These are phyloP conservation scores for Athalia circularis DNA, from an alignment of 2,888 invertebrate species.

Conservation along the genomic window DNA sequence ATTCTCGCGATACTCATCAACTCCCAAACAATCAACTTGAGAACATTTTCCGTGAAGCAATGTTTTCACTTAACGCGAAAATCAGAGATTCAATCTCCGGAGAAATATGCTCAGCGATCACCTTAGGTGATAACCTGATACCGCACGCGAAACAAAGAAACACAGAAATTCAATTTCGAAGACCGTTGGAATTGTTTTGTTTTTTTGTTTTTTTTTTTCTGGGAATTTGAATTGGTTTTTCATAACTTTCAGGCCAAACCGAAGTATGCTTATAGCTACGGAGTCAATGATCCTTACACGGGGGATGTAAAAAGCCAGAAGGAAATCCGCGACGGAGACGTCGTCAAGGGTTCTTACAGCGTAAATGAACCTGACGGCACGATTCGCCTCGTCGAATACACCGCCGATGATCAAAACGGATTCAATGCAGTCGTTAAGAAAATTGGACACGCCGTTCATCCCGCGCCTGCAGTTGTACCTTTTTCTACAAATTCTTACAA, in stretches of 20 bases:
- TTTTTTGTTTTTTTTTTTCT: neutral
- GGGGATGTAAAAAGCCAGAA: slow-evolving; percentile 67
- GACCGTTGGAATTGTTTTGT: too few species aligned
- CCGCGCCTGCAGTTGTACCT: slow-evolving; percentile 6
- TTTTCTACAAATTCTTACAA: slow-evolving; percentile 47
- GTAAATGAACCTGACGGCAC: slow-evolving; percentile 67
- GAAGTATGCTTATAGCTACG: slow-evolving; percentile 65
- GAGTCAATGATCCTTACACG: slow-evolving; percentile 66
- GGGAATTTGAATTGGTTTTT: neutral
- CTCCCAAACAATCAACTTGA: neutral
- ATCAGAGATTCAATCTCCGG: too few species aligned
- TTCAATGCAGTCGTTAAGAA: slow-evolving; percentile 69
- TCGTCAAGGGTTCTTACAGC: slow-evolving; percentile 65
- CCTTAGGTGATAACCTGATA: too few species aligned
- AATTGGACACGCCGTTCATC: slow-evolving; percentile 65
- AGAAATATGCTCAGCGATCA: too few species aligned
- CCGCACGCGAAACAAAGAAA: too few species aligned
- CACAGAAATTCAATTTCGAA: too few species aligned
- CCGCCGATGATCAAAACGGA: slow-evolving; percentile 67
- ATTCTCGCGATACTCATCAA: neutral
- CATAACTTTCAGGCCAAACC: slow-evolving; percentile 60
- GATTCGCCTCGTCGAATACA: slow-evolving; percentile 66
- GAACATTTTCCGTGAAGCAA: too few species aligned
- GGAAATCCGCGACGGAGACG: slow-evolving; percentile 65
- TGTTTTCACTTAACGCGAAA: too few species aligned